Conservation (phyloP, 2,888 invertebrate species). For the Tachystola acroxantha region DNA sequence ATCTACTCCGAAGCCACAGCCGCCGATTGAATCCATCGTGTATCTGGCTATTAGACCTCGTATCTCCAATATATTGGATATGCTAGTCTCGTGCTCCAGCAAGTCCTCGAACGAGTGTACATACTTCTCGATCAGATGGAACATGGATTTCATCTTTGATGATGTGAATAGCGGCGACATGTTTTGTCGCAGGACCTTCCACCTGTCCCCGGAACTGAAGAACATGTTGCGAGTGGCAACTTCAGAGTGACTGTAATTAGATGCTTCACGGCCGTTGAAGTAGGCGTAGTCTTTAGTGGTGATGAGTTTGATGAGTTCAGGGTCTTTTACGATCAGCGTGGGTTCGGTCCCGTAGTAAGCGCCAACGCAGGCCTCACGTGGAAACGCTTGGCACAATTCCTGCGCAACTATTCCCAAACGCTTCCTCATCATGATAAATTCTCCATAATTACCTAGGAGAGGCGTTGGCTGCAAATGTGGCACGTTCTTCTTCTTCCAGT, state of each 20-base stretch:
- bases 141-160: constrained; percentile 58
- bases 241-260: constrained; percentile 36
- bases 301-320: constrained; percentile 30
- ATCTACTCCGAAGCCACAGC: constrained; percentile 50
- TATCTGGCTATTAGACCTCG: constrained; percentile 30
- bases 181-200: constrained; percentile 53
- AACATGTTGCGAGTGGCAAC: constrained; percentile 37
- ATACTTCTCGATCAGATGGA: constrained; percentile 41
- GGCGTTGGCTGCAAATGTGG: background rate
- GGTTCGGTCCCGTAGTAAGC: constrained; percentile 26
- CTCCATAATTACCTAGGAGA: constrained; percentile 1
- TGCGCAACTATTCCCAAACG: constrained; percentile 12
- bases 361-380: constrained; percentile 27
- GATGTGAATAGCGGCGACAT: constrained; percentile 50
- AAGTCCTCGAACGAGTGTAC: constrained; percentile 31
- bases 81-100: constrained; percentile 26
- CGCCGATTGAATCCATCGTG: constrained; percentile 46
- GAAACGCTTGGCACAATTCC: constrained; percentile 24
- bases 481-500: constrained; percentile 2
- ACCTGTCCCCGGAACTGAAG: constrained; percentile 40
- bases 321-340: constrained; percentile 33
- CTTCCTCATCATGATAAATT: constrained; percentile 9
- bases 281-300: constrained; percentile 29
- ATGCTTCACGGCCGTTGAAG: constrained; percentile 29
- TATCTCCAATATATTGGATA: constrained; percentile 6